Evolutionary conservation across 2,113 vertebrate species (phyloP), one percentile per base, ranked within the genome.

Genomic region (Cichladusa arquata): DNA sequence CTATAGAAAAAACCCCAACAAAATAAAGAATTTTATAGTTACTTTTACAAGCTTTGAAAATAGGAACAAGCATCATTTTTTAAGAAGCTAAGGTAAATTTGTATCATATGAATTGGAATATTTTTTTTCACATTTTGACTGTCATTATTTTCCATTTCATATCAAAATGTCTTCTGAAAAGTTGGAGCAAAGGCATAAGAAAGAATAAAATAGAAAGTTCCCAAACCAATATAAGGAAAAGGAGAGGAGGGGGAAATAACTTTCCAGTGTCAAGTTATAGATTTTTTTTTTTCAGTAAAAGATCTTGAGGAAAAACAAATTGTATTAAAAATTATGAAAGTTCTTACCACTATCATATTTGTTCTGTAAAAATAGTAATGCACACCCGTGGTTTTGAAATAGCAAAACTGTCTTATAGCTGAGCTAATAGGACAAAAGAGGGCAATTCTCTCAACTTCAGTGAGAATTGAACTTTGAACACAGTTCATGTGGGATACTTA

Each of bases 381-480:
- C 0, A 0, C 73, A 36, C 13, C 3, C 12, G 3, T 48, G 13
- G 8, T 50, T 93, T 85, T 69, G 20, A 83, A 90, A 61, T 15
- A 88, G 8, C 17, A 48, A 80, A 71, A 5, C 8, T 65, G 14
- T 61, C 33, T 80, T 57, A 26, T 47, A 29, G 3, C 48, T 80
- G 42, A 92, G 76, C 29, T 61, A 69, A 31, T 58, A 70, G 36
- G 14, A 65, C 14, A 80, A 42, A 44, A 77, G 25, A 42, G 29
- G 16, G 8, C 19, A 83, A 86, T 86, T 90, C 36, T 11, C 14
- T 72, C 67, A 88, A 9, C 50, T 56, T 86, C 42, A 83, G 4
- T 62, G 50, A 72, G 45, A 92, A 80, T 66, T 92, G 47, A 82
- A 92, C 8, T 92, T 93, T 82, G 31, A 88, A 69, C 29, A 31